A percentile compares a stretch with the other conserved stretches of the same genome.
Evolutionary conservation across 2,113 vertebrate genomes (phyloP).

Genomic region (Himantopus leucocephalus): DNA sequence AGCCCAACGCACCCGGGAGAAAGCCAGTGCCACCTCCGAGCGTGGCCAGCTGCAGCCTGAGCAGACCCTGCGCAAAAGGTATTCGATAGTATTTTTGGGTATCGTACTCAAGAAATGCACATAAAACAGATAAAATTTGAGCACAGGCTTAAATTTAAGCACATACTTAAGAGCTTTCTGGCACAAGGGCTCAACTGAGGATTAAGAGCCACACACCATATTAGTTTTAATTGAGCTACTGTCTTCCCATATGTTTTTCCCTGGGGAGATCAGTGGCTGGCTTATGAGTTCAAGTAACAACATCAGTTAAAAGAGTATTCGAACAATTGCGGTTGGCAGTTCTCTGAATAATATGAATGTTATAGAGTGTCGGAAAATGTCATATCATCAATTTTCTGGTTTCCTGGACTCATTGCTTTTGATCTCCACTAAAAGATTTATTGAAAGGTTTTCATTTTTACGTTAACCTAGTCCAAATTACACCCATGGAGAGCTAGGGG

Average conservation of each 20-base stretch:
- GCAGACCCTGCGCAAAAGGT: background rate
- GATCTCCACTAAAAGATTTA: constrained; percentile 65
- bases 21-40: background rate
- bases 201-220: constrained; percentile 16
- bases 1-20: background rate
- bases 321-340: constrained; percentile 47
- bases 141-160: background rate
- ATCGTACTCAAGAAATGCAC: background rate
- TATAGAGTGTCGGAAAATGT: constrained; percentile 19
- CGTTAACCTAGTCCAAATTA: constrained; percentile 40
- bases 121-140: background rate
- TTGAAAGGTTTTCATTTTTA: background rate
- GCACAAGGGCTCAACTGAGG: background rate
- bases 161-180: background rate
- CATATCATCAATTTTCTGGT: constrained; percentile 42
- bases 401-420: constrained; percentile 59
- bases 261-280: constrained; percentile 17
- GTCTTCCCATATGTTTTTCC: constrained; percentile 54
- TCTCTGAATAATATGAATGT: constrained; percentile 40
- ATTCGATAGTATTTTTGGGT: background rate
- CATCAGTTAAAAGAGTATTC: background rate
- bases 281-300: constrained; percentile 6
- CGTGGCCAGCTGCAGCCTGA: rapidly evolving
- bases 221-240: constrained; percentile 53
- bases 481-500: background rate